phyloP scores from a whole-genome alignment of 2,113 vertebrate species.

The Leucoraja erinaceus region DNA sequence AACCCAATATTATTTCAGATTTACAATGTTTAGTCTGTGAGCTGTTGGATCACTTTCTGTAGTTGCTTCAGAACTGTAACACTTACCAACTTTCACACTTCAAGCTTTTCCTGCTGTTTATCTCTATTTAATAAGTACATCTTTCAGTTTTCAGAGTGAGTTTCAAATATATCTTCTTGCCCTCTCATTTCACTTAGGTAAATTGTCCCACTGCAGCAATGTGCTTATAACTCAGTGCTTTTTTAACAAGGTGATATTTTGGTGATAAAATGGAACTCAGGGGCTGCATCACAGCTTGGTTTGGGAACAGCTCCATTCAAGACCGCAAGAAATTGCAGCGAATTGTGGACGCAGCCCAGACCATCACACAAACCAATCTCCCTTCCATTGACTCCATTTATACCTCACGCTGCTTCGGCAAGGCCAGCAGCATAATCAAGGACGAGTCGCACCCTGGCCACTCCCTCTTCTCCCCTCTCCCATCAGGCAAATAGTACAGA shows the following conservation, averaged over 20 bases:
- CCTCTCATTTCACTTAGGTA: neutral
- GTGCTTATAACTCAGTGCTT: neutral
- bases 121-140: neutral
- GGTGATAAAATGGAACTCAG: no score
- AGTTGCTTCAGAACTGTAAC: neutral
- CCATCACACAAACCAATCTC: no score
- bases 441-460: no score
- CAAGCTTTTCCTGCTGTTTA: neutral
- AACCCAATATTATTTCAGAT: neutral
- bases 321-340: no score
- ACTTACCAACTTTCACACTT: neutral
- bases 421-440: no score
- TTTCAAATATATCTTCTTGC: neutral
- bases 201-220: neutral
- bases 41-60: neutral
- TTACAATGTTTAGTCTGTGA: neutral
- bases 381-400: no score
- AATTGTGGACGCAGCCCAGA: no score
- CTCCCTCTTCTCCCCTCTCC: no score
- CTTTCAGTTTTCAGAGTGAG: neutral
- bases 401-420: no score
- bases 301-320: no score
- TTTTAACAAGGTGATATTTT: neutral
- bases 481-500: no score
- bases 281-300: no score